phyloP scores from a whole-genome alignment of 2,797 vertebrate genomes.

The Myotis daubentonii region DNA sequence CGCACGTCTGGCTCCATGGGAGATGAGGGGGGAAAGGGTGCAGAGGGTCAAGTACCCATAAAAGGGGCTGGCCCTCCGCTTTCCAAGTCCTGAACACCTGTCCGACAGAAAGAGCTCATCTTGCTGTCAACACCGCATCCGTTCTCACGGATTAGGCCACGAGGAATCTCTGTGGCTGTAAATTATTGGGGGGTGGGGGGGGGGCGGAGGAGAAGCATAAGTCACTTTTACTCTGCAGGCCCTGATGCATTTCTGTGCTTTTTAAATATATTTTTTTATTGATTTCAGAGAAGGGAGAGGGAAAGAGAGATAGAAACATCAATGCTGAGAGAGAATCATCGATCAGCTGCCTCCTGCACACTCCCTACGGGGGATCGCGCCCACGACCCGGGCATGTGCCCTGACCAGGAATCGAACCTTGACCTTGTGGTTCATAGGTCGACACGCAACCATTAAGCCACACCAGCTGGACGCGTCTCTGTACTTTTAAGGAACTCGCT shows the following conservation, averaged over 20 bases:
- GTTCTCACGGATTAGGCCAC: slow-evolving; percentile 55
- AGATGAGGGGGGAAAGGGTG: neutral
- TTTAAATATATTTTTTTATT: neutral
- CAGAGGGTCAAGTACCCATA: neutral
- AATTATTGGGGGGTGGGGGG: neutral
- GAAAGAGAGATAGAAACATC: too few species aligned
- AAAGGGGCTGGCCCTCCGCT: neutral
- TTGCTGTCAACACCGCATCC: slow-evolving; percentile 34
- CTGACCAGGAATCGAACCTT: too few species aligned
- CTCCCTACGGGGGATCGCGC: too few species aligned
- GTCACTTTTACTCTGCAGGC: neutral
- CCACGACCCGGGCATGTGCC: too few species aligned
- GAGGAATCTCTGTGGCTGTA: neutral
- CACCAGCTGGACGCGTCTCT: neutral
- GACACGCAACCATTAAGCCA: too few species aligned
- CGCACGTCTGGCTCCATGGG: fast-evolving
- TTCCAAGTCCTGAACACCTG: slow-evolving; percentile 59
- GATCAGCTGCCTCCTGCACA: too few species aligned
- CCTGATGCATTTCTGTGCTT: neutral
- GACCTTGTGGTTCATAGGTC: too few species aligned
- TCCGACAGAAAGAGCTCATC: neutral
- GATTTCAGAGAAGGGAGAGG: too few species aligned
- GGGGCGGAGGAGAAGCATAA: neutral
- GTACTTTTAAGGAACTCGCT: neutral
- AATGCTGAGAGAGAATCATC: too few species aligned